phyloP scores from a whole-genome alignment of 2,797 vertebrate genomes.

The Megaceryle alcyon region DNA sequence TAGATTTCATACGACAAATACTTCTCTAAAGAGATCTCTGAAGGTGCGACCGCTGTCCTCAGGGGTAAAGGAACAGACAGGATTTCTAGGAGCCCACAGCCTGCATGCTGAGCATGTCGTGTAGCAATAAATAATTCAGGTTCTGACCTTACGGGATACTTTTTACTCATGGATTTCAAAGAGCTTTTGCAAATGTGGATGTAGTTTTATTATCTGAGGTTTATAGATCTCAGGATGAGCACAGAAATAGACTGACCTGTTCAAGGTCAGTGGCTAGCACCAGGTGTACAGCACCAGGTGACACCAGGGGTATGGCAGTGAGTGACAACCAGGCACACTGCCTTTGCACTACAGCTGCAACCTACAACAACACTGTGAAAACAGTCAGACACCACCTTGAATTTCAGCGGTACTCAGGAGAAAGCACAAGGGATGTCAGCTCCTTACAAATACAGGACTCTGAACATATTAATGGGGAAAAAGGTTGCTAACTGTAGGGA shows the following conservation, averaged over 20 bases:
- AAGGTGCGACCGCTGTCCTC: slow-evolving; percentile 20
- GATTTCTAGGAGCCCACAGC: slow-evolving; percentile 26
- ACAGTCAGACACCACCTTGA: background rate
- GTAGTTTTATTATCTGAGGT: slow-evolving; percentile 26
- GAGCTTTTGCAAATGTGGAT: slow-evolving; percentile 38
- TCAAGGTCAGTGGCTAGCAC: slow-evolving; percentile 13
- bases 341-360: background rate
- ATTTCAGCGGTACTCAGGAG: background rate
- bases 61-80: slow-evolving; percentile 10
- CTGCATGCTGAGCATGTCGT: slow-evolving; percentile 53
- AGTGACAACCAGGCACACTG: background rate
- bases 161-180: slow-evolving; percentile 53
- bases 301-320: background rate
- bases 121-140: slow-evolving; percentile 69
- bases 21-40: background rate
- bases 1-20: background rate
- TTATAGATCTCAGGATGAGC: slow-evolving; percentile 17
- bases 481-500: background rate
- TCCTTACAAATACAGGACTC: background rate
- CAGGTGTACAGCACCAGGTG: background rate
- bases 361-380: background rate
- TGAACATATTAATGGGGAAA: background rate
- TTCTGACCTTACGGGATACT: slow-evolving; percentile 61
- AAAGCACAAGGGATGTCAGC: background rate
- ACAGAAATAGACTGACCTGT: slow-evolving; percentile 1